phyloP scores from a whole-genome alignment of 2,797 vertebrate genomes.

The Synanceia verrucosa region DNA sequence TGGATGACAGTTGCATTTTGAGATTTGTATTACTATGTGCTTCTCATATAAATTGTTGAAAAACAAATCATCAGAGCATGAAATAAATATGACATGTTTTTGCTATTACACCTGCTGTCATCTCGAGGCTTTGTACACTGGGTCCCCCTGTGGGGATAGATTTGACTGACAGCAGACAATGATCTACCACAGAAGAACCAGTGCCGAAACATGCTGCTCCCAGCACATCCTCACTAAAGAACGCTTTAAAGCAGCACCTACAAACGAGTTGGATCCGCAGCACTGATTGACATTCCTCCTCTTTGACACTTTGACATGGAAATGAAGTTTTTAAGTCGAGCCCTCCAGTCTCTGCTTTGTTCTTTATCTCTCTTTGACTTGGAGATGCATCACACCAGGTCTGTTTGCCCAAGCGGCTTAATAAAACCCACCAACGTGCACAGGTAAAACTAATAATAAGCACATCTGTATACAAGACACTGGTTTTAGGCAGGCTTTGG shows the following conservation, averaged over 20 bases:
- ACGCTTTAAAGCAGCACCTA: conserved; percentile 65
- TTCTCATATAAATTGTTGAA: conserved; percentile 69
- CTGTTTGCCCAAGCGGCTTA: conserved; percentile 67
- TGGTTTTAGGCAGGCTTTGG: conserved; percentile 19
- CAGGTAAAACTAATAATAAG: conserved; percentile 61
- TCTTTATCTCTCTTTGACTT: conserved; percentile 56
- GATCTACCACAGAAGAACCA: conserved; percentile 69
- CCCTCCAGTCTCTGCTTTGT: conserved; percentile 63
- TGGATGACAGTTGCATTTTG: conserved; percentile 69
- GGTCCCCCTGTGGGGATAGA: conserved; percentile 61
- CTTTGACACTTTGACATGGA: conserved; percentile 77
- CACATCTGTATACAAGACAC: conserved; percentile 38
- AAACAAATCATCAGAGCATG: conserved; percentile 76
- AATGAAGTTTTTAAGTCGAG: conserved; percentile 71
- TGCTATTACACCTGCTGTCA: conserved; percentile 75
- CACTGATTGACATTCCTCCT: conserved; percentile 73
- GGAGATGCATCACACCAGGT: conserved; percentile 43
- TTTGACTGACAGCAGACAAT: conserved; percentile 77
- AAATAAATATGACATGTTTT: conserved; percentile 77
- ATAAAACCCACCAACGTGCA: conserved; percentile 48
- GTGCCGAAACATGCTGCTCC: conserved; percentile 70
- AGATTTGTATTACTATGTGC: conserved; percentile 57
- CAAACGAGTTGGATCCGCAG: conserved; percentile 61
- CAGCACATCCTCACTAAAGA: conserved; percentile 61
- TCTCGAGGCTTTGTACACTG: conserved; percentile 55